Percentiles rank a stretch among this genome's conserved stretches.
Conservation (phyloP, 2,888 invertebrate genomes). For the Ariolimax columbianus region DNA sequence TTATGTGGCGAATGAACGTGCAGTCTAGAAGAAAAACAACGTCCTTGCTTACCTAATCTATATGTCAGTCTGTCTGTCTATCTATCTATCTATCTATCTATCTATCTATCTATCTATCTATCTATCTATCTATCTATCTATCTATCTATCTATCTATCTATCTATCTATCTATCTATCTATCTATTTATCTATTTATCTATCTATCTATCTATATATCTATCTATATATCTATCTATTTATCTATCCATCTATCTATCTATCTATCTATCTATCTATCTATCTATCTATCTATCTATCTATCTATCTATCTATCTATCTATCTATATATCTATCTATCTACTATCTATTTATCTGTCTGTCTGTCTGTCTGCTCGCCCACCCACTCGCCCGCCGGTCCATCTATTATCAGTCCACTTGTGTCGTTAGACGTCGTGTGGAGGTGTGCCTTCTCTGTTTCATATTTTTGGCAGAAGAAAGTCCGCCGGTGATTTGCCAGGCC, state of each 20-base stretch:
- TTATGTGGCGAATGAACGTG: no score
- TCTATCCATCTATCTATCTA: conserved; percentile 14
- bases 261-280: conserved; percentile 26
- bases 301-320: conserved; percentile 27
- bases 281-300: conserved; percentile 31
- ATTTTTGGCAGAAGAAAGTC: no score
- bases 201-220: conserved; percentile 4
- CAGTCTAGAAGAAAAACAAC: no score
- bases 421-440: no score
- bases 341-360: conserved; percentile 7
- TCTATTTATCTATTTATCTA: conserved; percentile 5
- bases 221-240: neutral
- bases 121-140: conserved; percentile 26
- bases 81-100: conserved; percentile 31
- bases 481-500: no score
- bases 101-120: conserved; percentile 27
- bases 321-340: no score
- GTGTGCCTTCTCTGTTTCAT: no score
- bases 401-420: no score
- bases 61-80: neutral
- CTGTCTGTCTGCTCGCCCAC: neutral
- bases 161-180: conserved; percentile 19
- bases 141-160: conserved; percentile 29
- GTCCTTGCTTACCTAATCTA: no score
- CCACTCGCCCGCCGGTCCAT: no score